phyloP scores from a whole-genome alignment of 2,888 invertebrate species.

The Lochmaea crataegi region DNA sequence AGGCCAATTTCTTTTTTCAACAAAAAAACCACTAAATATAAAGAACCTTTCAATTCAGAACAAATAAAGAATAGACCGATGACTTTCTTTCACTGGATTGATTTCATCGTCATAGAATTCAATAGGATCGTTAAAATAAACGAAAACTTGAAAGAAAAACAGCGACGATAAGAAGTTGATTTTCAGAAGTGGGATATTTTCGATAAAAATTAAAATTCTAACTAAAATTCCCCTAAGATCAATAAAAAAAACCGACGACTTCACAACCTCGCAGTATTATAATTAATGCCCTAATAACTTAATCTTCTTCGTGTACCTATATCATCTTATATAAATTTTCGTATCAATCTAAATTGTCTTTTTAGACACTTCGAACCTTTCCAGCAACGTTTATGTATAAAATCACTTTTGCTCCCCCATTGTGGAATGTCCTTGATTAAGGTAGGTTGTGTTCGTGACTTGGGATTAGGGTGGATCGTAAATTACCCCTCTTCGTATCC shows the following conservation, averaged over 20 bases:
- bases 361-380: neutral
- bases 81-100: neutral
- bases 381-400: neutral
- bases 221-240: no score
- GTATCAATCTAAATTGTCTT: neutral
- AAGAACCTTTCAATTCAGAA: neutral
- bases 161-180: no score
- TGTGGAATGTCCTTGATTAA: neutral
- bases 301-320: no score
- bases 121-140: neutral
- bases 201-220: no score
- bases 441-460: neutral
- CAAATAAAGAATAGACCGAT: neutral
- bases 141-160: no score
- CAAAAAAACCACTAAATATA: neutral
- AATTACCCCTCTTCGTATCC: neutral
- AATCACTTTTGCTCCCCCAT: neutral
- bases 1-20: neutral
- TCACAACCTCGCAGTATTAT: no score
- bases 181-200: no score
- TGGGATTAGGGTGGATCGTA: neutral
- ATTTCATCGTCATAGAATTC: neutral
- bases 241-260: no score
- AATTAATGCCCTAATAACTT: no score
- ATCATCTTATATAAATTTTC: neutral